These are phyloP conservation scores for Aphelenchoides fujianensis DNA, from an alignment of 1,140 invertebrate species.

Conservation along the genomic window DNA sequence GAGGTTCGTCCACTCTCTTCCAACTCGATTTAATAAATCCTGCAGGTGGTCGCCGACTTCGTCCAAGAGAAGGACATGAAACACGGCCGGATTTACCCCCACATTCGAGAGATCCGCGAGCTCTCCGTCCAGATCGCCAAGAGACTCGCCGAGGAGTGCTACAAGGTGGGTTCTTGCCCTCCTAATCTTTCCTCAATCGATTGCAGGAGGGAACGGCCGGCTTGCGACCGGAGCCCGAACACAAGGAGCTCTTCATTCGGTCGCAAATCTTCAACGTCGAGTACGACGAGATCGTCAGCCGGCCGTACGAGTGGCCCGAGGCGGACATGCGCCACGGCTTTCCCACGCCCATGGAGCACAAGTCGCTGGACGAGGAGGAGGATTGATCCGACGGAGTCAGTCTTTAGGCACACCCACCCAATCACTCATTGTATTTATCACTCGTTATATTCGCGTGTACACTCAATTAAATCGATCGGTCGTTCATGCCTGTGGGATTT, in stretches of 20 bases:
- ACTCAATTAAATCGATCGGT: too few species aligned
- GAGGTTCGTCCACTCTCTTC: too few species aligned
- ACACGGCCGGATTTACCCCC: slow-evolving; percentile 88
- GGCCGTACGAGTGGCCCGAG: slow-evolving; percentile 66
- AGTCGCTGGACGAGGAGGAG: slow-evolving; percentile 22
- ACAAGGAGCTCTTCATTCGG: slow-evolving; percentile 66
- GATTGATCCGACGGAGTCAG: too few species aligned
- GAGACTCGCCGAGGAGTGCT: slow-evolving; percentile 80
- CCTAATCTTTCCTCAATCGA: not conserved
- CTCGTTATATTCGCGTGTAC: too few species aligned
- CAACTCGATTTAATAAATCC: too few species aligned
- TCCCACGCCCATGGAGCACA: slow-evolving; percentile 39
- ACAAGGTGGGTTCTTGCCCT: slow-evolving; percentile 64
- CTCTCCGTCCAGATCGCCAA: slow-evolving; percentile 84
- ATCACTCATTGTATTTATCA: too few species aligned
- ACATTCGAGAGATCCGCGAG: slow-evolving; percentile 77
- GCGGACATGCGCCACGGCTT: slow-evolving; percentile 61
- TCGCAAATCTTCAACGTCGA: slow-evolving; percentile 66
- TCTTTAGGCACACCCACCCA: too few species aligned
- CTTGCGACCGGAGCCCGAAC: slow-evolving; percentile 66
- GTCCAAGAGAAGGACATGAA: slow-evolving; percentile 76
- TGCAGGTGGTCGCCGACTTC: slow-evolving; percentile 76
- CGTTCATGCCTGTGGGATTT: too few species aligned
- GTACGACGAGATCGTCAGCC: slow-evolving; percentile 66
- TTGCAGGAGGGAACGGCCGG: slow-evolving; percentile 65